Base-by-base conservation (phyloP, 2,888 invertebrate genomes). In the Hypomecis punctinalis region DNA sequence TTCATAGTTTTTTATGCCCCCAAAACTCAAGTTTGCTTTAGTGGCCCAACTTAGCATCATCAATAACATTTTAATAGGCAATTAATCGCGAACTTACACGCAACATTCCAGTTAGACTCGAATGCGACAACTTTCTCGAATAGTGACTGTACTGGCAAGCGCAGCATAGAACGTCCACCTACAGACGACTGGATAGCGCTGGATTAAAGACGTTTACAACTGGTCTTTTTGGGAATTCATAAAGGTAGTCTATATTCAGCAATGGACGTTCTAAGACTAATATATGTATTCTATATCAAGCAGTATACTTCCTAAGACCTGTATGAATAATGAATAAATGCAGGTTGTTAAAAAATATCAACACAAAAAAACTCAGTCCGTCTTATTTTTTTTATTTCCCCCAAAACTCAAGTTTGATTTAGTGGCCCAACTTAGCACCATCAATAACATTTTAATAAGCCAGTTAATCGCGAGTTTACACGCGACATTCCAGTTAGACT, bases 391-490 rank as follows among this genome's bases (percentile, higher is more conserved):
- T 36, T 23, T 47, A 53, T 37, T 67, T 60, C 49, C 71, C 70
- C 69, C 47, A 71, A 71, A 70, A 61, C 54, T 68, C 56, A 73
- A 64, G 45, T 74, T 70, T 82, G 80, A 84, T 83, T 76, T 78
- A 80, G 74, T 79, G 79, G 84, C 81, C 82, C 76, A 77, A 79
- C 76, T 77, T 77, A 77, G 75, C 79, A 64, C 73, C 85, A 89
- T 89, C 82, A 87, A 89, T 89, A 87, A 90, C 78, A 76, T 82
- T 88, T 84, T 87, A 87, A 89, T 86, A 86, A 86, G 82, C 66
- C 65, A 60, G 75, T 78, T 76, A 83, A 90, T 86, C 80, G 84
- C 69, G 66, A 61, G 67, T 78, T 75, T 71, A 83, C 92, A 92
- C 87, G 91, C 91, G 53, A 84, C 73, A 75, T 69, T 70, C 76